Percentiles rank a stretch among this genome's conserved stretches.
Evolutionary conservation across 1,140 invertebrate species (phyloP).

Genomic region (Eumaeus atala): DNA sequence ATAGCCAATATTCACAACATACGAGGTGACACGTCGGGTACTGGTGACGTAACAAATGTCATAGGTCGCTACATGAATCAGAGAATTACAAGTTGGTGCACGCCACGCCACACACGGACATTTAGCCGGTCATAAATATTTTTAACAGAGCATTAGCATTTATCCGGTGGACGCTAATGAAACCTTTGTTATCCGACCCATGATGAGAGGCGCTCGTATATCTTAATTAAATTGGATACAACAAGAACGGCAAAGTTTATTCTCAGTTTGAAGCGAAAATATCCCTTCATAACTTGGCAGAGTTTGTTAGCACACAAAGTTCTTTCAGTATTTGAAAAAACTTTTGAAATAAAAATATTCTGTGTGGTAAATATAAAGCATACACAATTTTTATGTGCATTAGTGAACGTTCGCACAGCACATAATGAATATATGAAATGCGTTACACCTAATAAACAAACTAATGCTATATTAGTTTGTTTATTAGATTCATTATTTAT

Average conservation of each 20-base stretch:
- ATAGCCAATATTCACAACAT: no score
- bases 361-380: not conserved
- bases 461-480: no score
- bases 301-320: conserved; percentile 8
- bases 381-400: not conserved
- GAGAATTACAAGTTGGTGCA: not conserved
- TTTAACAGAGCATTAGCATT: conserved; percentile 5
- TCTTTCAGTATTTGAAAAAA: not conserved
- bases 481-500: no score
- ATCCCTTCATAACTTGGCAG: conserved; percentile 6
- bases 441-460: no score
- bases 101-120: no score
- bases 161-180: not conserved
- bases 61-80: no score
- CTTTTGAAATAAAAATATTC: not conserved
- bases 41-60: no score
- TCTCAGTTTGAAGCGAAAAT: conserved; percentile 7
- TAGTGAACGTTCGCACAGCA: no score
- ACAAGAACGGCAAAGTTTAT: conserved; percentile 3
- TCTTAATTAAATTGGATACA: conserved; percentile 7
- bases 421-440: no score
- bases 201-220: conserved; percentile 2
- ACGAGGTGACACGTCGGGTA: no score
- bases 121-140: not conserved
- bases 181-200: conserved; percentile 3